These are phyloP conservation scores for Chaetops frenatus DNA, from an alignment of 2,113 vertebrate genomes.

Conservation along the genomic window DNA sequence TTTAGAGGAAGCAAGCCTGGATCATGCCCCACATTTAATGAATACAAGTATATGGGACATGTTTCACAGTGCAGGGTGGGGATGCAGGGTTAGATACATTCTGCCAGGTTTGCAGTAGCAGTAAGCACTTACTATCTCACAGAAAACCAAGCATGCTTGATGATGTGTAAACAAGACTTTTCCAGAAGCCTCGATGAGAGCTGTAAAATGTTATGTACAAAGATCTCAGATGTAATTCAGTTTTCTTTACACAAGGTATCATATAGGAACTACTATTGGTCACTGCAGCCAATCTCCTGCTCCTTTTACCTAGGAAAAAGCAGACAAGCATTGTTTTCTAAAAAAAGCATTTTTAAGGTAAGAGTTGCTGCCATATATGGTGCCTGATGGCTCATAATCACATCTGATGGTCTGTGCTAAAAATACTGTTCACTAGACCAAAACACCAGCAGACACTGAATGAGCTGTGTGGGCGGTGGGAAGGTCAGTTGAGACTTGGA, in stretches of 20 bases:
- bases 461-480: not conserved
- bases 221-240: not conserved
- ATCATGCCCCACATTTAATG: not conserved
- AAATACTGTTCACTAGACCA: not conserved
- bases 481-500: not conserved
- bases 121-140: not conserved
- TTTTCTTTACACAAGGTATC: not conserved
- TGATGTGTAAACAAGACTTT: not conserved
- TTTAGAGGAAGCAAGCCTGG: not conserved
- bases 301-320: not conserved
- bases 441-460: not conserved
- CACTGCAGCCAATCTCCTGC: not conserved
- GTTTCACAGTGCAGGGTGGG: not conserved
- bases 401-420: not conserved
- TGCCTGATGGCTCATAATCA: not conserved
- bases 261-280: not conserved
- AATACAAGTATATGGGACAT: fast-evolving
- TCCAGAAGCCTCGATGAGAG: not conserved
- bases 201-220: not conserved
- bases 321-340: not conserved
- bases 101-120: not conserved
- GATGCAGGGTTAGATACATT: not conserved
- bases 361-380: not conserved
- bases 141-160: not conserved
- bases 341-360: not conserved